Base-by-base conservation (phyloP, 2,797 vertebrate species). In the Bryconaethiops microstoma region DNA sequence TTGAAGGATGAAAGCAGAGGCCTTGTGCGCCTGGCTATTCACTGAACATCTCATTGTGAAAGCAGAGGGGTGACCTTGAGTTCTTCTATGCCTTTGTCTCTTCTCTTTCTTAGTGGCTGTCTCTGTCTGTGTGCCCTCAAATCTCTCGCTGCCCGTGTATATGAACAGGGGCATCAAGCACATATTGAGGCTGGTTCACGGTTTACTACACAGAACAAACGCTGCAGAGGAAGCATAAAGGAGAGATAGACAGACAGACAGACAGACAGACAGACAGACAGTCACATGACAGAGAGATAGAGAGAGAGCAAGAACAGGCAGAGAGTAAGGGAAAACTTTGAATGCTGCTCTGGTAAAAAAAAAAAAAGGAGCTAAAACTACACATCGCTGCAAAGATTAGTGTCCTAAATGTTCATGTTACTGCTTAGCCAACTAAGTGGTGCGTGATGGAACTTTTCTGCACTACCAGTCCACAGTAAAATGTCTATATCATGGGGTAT, bases 1-100 rank as follows among this genome's bases (percentile, higher is more conserved):
- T 45, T 17, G 54, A 19, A n/a, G 63, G 40, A 40, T 21, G 39
- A n/a, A n/a, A 39, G 48, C 4, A 9, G 13, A 25, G 69, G 55
- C 64, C 68, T 74, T 70, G 25, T 48, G 69, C 35, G 45, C 35
- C 62, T 83, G 19, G 17, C 25, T 23, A 67, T 69, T 80, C 74
- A 59, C 65, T 52, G 65, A 73, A 42, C 82, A 79, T 79, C 17
- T 35, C 39, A 70, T 79, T 74, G 72, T 69, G 10, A 69, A 68
- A 76, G 45, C 69, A 5, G 60, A 16, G 29, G 70, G 48, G 13
- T 52, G 45, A 59, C 76, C 68, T 77, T 48, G 72, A 83, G 10
- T 64, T 42, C 57, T 77, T 83, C 40, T 69, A 23, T 77, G 55
- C 68, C 64, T 68, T 7, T 16, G 9, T n/a, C 23, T 57, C 42